phyloP scores from a whole-genome alignment of 2,888 invertebrate genomes.

The Parasteatoda lunata region DNA sequence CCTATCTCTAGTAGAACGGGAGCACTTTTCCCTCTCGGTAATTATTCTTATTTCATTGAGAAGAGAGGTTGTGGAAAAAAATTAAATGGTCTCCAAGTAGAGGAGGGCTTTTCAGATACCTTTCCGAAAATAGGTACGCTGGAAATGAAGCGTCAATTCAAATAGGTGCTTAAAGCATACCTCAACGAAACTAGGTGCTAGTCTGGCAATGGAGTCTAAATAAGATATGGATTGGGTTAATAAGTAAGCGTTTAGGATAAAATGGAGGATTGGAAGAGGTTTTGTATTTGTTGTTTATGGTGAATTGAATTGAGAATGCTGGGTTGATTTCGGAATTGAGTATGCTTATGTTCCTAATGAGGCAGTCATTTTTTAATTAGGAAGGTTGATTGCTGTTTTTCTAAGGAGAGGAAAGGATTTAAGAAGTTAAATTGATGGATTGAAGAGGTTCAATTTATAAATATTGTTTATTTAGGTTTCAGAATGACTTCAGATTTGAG shows the following conservation, averaged over 20 bases:
- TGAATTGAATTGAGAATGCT: too few relatives aligned
- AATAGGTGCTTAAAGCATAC: conserved; percentile 47
- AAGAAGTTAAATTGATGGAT: too few relatives aligned
- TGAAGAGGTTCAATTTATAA: too few relatives aligned
- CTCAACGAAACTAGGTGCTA: conserved; percentile 46
- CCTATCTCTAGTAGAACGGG: conserved; percentile 29
- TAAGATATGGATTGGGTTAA: conserved; percentile 22
- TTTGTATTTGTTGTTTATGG: too few relatives aligned
- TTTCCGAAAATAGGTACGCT: conserved; percentile 52
- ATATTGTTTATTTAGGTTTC: too few relatives aligned
- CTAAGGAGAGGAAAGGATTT: too few relatives aligned
- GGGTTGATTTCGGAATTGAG: too few relatives aligned
- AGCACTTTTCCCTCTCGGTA: conserved; percentile 56
- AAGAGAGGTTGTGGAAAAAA: background rate
- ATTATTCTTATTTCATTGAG: conserved; percentile 55
- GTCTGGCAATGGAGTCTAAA: conserved; percentile 20
- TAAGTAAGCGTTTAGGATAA: conserved; percentile 34
- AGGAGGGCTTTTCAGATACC: conserved; percentile 38
- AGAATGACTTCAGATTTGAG: too few relatives aligned
- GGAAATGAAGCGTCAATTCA: conserved; percentile 51
- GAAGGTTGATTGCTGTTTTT: too few relatives aligned
- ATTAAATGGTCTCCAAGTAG: background rate
- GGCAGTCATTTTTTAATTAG: too few relatives aligned
- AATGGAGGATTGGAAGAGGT: too few relatives aligned
- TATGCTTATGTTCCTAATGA: too few relatives aligned